phyloP scores from a whole-genome alignment of 1,140 invertebrate species.

The Sycobia sp. region DNA sequence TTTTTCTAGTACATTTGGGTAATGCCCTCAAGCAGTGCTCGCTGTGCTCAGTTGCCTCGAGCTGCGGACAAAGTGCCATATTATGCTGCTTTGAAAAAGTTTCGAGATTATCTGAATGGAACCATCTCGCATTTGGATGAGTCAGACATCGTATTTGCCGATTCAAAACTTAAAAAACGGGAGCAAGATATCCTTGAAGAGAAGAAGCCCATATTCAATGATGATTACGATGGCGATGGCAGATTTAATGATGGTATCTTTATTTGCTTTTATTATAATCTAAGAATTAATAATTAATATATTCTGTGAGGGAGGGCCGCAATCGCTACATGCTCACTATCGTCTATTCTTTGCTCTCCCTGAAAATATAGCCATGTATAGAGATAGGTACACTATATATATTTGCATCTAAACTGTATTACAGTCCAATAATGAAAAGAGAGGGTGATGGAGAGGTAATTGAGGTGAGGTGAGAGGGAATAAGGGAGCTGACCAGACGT shows the following conservation, averaged over 20 bases:
- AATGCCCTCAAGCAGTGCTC: constrained; percentile 96
- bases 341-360: too few species aligned
- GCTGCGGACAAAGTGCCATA: constrained; percentile 97
- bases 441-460: too few species aligned
- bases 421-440: too few species aligned
- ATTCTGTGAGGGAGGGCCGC: too few species aligned
- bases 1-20: constrained; percentile 91
- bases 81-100: constrained; percentile 92
- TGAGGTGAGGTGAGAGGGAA: too few species aligned
- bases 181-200: constrained; percentile 63
- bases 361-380: too few species aligned
- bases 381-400: too few species aligned
- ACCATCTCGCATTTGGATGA: constrained; percentile 86
- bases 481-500: too few species aligned
- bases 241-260: constrained; percentile 55
- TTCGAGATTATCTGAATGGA: constrained; percentile 93
- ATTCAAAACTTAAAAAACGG: constrained; percentile 73
- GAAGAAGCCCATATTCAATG: constrained; percentile 61
- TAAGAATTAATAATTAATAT: too few species aligned
- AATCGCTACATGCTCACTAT: too few species aligned
- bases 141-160: constrained; percentile 88
- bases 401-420: too few species aligned
- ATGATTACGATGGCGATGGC: constrained; percentile 55
- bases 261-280: too few species aligned
- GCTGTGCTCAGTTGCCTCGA: constrained; percentile 92